Percentiles rank a stretch among this genome's conserved stretches.
Evolutionary conservation across 1,140 invertebrate genomes (phyloP).

Genomic region (Caerostris extrusa): DNA sequence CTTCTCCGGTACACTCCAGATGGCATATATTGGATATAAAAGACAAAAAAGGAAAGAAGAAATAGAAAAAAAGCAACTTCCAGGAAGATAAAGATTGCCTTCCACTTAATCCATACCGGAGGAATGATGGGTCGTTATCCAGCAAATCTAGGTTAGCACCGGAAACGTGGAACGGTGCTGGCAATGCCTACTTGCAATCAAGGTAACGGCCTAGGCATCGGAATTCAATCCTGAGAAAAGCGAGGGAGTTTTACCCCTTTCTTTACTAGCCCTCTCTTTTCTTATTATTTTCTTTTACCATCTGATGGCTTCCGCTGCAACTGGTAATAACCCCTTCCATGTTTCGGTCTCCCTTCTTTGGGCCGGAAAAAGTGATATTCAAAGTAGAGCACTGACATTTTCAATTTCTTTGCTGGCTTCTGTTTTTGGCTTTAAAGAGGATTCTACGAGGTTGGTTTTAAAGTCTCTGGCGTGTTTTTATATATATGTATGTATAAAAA

Average conservation of each 20-base stretch:
- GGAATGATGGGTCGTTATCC: slow-evolving; percentile 60
- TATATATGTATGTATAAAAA: too few species aligned
- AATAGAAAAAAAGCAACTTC: background rate
- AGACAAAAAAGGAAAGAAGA: background rate
- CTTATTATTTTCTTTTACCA: background rate
- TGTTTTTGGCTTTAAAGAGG: too few species aligned
- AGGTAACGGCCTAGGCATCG: slow-evolving; percentile 26
- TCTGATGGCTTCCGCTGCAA: background rate
- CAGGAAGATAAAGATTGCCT: background rate
- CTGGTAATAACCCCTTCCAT: background rate
- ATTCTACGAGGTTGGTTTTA: too few species aligned
- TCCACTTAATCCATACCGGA: slow-evolving; percentile 46
- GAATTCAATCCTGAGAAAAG: slow-evolving; percentile 52
- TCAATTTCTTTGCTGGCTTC: background rate
- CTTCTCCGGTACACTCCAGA: background rate
- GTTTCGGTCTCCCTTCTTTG: background rate
- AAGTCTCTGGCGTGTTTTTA: too few species aligned
- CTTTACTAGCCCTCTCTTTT: background rate
- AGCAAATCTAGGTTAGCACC: slow-evolving; percentile 15
- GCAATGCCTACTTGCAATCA: slow-evolving; percentile 42
- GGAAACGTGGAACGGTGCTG: background rate
- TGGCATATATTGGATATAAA: background rate
- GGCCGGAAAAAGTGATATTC: background rate
- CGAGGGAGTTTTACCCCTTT: background rate
- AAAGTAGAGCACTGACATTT: background rate